Conservation (phyloP, 1,140 invertebrate species). For the Lucilia sericata region DNA sequence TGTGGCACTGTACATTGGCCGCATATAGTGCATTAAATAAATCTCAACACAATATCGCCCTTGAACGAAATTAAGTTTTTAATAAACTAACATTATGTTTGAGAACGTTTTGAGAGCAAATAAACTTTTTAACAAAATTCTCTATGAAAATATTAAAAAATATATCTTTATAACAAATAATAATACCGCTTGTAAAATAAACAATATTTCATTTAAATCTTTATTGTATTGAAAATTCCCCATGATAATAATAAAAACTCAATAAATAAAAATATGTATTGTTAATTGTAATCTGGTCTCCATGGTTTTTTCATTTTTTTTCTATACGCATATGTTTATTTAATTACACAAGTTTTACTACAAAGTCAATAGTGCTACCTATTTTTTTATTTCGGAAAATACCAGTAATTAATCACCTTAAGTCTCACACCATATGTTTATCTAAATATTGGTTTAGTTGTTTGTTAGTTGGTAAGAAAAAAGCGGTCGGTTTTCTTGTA, state of each 20-base stretch:
- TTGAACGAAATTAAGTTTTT: too few relatives aligned
- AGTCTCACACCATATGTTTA: neutral
- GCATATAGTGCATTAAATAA: too few relatives aligned
- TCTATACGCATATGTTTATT: neutral
- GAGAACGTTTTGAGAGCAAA: too few relatives aligned
- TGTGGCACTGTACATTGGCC: too few relatives aligned
- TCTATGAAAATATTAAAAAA: too few relatives aligned
- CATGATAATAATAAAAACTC: neutral
- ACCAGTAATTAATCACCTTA: conserved; percentile 17
- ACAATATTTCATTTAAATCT: too few relatives aligned
- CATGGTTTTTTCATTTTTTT: neutral
- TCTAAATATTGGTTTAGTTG: neutral
- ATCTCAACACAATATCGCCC: too few relatives aligned
- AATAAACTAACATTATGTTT: too few relatives aligned
- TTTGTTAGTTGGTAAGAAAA: neutral
- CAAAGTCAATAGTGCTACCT: neutral
- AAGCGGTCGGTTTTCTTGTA: neutral
- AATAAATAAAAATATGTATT: neutral
- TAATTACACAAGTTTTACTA: neutral
- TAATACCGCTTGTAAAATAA: too few relatives aligned
- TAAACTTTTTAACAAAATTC: too few relatives aligned
- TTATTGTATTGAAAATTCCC: neutral
- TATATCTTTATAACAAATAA: too few relatives aligned
- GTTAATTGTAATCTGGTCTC: neutral
- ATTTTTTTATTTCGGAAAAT: neutral